Conservation (phyloP, 1,140 invertebrate species). For the Carposina sasakii region DNA sequence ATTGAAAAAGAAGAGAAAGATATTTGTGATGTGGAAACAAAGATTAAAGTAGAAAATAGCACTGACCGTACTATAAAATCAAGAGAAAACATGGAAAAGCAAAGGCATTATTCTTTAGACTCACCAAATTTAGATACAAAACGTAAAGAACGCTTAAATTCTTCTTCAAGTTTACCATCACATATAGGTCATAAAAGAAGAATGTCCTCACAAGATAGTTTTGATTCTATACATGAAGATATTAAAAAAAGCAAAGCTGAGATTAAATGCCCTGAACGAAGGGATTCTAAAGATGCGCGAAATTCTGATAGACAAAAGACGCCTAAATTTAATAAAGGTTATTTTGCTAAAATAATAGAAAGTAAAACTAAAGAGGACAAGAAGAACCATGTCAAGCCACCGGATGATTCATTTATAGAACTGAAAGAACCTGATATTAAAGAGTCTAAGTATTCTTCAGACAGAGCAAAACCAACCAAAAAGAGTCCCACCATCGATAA, state of each 20-base stretch:
- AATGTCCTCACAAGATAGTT: conserved; percentile 83
- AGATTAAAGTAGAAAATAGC: conserved; percentile 36
- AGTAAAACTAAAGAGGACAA: conserved; percentile 74
- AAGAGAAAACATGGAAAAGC: conserved; percentile 60
- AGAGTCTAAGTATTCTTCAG: conserved; percentile 26
- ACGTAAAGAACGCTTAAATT: conserved; percentile 72
- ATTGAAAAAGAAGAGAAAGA: conserved; percentile 54
- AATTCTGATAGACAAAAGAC: conserved; percentile 67
- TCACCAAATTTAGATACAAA: conserved; percentile 64
- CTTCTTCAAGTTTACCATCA: conserved; percentile 77
- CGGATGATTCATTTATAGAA: conserved; percentile 49
- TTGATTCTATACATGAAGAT: conserved; percentile 78
- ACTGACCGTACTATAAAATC: conserved; percentile 33
- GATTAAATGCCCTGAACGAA: conserved; percentile 73
- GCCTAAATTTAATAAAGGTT: conserved; percentile 66
- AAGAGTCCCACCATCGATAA: conserved; percentile 22
- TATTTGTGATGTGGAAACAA: conserved; percentile 25
- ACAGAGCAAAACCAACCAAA: conserved; percentile 32
- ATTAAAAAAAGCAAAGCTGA: conserved; percentile 80
- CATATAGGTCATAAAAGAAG: conserved; percentile 80
- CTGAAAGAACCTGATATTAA: conserved; percentile 47
- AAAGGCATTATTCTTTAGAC: conserved; percentile 68
- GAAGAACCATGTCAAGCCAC: conserved; percentile 66
- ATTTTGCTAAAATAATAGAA: conserved; percentile 71
- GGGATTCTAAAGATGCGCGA: conserved; percentile 81